These are phyloP conservation scores for Lateolabrax maculatus DNA, from an alignment of 2,797 vertebrate genomes.

Conservation along the genomic window DNA sequence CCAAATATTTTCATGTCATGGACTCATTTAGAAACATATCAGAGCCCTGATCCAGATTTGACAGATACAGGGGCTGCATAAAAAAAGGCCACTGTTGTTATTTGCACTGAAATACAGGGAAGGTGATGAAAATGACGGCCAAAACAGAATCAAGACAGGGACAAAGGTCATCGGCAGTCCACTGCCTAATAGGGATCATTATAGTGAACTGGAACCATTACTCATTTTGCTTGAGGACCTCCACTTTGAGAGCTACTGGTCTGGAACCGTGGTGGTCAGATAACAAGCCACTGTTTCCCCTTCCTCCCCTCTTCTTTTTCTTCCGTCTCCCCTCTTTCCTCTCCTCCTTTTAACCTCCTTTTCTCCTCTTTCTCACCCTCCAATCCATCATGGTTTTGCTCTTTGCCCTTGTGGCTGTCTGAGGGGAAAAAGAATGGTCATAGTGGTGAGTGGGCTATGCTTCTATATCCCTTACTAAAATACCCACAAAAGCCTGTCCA, in stretches of 20 bases:
- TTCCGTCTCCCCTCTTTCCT: constrained; percentile 23
- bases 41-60: not conserved
- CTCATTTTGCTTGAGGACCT: constrained; percentile 49
- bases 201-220: constrained; percentile 40
- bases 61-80: not conserved
- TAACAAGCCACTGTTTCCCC: constrained; percentile 58
- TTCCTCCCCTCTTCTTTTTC: constrained; percentile 17
- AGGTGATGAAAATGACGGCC: constrained; percentile 34
- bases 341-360: constrained; percentile 27
- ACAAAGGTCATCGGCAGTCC: constrained; percentile 28
- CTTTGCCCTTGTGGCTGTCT: constrained; percentile 34
- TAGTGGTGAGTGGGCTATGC: not conserved
- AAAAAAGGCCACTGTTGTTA: not conserved
- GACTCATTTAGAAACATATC: constrained; percentile 21
- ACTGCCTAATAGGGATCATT: constrained; percentile 43
- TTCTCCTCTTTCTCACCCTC: constrained; percentile 24
- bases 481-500: not conserved
- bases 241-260: constrained; percentile 53
- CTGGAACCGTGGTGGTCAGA: constrained; percentile 56
- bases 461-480: constrained; percentile 3
- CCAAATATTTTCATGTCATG: constrained; percentile 12
- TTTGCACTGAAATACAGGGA: constrained; percentile 9
- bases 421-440: not conserved
- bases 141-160: not conserved
- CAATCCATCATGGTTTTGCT: constrained; percentile 62